Base-by-base conservation (phyloP, 2,888 invertebrate species). In the Alloscopus bannaensis region DNA sequence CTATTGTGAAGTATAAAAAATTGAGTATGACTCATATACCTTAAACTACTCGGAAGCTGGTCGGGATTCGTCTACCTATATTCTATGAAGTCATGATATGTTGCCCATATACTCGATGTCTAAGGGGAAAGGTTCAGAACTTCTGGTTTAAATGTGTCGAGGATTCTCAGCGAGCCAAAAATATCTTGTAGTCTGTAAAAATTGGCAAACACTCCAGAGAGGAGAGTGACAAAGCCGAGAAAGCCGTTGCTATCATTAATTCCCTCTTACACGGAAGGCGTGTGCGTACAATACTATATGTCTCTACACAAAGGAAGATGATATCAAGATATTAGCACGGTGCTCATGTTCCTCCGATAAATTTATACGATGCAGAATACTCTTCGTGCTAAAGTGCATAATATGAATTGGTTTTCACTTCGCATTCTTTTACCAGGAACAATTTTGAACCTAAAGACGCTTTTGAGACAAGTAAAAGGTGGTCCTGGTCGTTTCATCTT, bases 181-280 rank as follows among this genome's bases (percentile, higher is more conserved):
- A 82, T 82, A 82, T 80, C 80, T 76, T 59, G 70, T 57, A 73
- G 80, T 82, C 80, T 82, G 79, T 81, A 71, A 81, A 81, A 81
- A 75, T 81, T 81, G 81, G 81, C 81, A 81, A 79, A 65, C 70
- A 31, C 71, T 66, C 40, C 29, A 42, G 28, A 59, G 40, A n/a
- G n/a, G 70, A 71, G 42, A 45, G 70, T 68, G 60, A 76, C 76
- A 76, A 76, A 68, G 70, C 59, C 52, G 71, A 22, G 59, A 28
- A 55, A 18, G 16, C 24, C 26, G 4, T 24, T 55, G 57, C 29
- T 18, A 31, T 31, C 52, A 52, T 66, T 50, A 50, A 22, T 20
- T 50, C n/a, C 20, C 20, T 50, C 18, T 50, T 50, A 64, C 45
- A 45, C 22, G n/a, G n/a, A 6, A n/a, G 31, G 20, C 29, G 3